A percentile compares a stretch with the other conserved stretches of the same genome.
These are phyloP conservation scores for Solenodon paradoxus DNA, from an alignment of 2,113 vertebrate genomes.

Conservation along the genomic window DNA sequence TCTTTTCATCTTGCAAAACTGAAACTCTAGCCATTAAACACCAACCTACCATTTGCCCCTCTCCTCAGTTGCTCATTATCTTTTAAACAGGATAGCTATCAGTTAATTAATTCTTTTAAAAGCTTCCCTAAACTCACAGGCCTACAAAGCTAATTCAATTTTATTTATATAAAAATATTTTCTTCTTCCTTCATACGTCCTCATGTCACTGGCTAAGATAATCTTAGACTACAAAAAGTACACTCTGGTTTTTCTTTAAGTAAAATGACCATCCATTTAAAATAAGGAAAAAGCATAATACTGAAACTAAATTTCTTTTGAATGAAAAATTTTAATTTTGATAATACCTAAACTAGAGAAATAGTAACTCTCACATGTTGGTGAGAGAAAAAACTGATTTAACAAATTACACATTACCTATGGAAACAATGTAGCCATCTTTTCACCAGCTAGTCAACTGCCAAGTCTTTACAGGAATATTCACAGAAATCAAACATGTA, in stretches of 20 bases:
- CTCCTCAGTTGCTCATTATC: neutral
- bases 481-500: constrained; percentile 35
- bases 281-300: neutral
- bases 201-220: neutral
- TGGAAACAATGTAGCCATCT: neutral
- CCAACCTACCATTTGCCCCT: neutral
- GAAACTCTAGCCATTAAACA: neutral
- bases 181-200: neutral
- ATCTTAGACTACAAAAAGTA: neutral
- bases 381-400: neutral
- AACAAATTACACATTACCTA: neutral
- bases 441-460: neutral
- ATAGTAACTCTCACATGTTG: neutral
- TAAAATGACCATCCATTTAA: neutral
- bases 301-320: constrained; percentile 9
- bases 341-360: neutral
- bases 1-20: neutral
- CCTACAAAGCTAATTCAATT: neutral
- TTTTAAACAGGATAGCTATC: neutral
- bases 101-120: neutral
- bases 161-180: neutral
- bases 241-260: neutral
- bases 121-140: neutral
- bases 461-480: neutral
- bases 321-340: constrained; percentile 21